phyloP scores from a whole-genome alignment of 2,888 invertebrate species.

The Acholoe squamosa region DNA sequence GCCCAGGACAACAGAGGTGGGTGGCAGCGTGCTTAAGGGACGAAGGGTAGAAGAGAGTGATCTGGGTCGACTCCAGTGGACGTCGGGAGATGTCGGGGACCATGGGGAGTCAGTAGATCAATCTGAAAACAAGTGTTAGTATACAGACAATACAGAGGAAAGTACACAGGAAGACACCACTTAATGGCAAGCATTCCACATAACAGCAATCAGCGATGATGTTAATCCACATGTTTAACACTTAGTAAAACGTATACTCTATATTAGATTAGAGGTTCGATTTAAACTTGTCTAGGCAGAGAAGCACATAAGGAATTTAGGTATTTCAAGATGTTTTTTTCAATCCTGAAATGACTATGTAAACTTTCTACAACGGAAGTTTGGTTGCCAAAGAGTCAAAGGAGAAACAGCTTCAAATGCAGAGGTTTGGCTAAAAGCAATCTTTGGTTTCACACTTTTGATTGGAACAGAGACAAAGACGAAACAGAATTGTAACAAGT shows the following conservation, averaged over 20 bases:
- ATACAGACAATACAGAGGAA: neutral
- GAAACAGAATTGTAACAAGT: constrained; percentile 4
- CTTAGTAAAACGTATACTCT: neutral
- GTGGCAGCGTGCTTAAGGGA: neutral
- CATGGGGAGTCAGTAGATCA: neutral
- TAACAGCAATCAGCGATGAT: neutral
- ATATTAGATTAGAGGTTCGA: neutral
- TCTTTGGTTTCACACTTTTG: constrained; percentile 51
- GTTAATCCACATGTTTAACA: constrained; percentile 6
- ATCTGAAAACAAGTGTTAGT: neutral
- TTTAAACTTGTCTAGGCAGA: constrained; percentile 23
- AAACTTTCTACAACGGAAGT: neutral
- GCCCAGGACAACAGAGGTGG: constrained; percentile 7
- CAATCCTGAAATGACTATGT: neutral
- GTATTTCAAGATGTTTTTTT: neutral
- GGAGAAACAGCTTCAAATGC: neutral
- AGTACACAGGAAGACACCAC: neutral
- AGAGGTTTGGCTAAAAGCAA: constrained; percentile 47
- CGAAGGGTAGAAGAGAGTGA: neutral
- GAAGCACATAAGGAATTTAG: neutral
- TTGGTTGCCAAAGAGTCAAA: constrained; percentile 23
- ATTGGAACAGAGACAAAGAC: constrained; percentile 29
- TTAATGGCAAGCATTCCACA: neutral
- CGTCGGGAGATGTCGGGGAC: neutral
- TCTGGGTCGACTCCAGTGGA: neutral